A percentile compares a stretch with the other conserved stretches of the same genome.
phyloP scores from a whole-genome alignment of 2,888 invertebrate species.

The Tenthredo amoena region DNA sequence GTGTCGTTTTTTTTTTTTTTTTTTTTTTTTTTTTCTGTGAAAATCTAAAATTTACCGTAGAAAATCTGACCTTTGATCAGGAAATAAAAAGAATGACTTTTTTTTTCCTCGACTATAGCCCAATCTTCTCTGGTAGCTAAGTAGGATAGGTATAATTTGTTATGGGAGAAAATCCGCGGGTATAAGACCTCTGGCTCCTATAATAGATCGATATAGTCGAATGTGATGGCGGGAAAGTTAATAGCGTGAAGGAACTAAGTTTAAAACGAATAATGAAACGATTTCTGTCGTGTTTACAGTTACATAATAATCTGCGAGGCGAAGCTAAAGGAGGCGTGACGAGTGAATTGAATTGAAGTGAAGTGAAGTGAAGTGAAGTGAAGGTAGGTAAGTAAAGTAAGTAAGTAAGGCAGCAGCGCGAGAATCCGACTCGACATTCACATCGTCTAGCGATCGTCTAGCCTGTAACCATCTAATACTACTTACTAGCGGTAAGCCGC shows the following conservation, averaged over 20 bases:
- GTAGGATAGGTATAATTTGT: too few relatives aligned
- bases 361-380: not conserved
- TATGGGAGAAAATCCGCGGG: too few relatives aligned
- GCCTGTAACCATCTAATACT: slow-evolving; percentile 19
- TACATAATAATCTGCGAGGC: slow-evolving; percentile 1
- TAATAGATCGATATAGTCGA: not conserved
- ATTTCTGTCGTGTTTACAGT: slow-evolving; percentile 21
- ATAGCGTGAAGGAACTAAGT: not conserved
- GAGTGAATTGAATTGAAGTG: not conserved
- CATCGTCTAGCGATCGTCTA: slow-evolving; percentile 49
- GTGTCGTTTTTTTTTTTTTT: too few relatives aligned
- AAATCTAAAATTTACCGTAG: too few relatives aligned
- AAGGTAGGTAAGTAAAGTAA: not conserved
- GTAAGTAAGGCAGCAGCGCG: not conserved
- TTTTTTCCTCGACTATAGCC: too few relatives aligned
- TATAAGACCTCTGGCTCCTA: too few relatives aligned
- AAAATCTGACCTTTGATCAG: too few relatives aligned
- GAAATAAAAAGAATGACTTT: too few relatives aligned
- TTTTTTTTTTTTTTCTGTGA: too few relatives aligned
- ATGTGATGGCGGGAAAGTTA: not conserved
- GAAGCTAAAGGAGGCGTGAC: not conserved
- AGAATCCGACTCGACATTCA: slow-evolving; percentile 34
- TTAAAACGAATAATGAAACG: not conserved
- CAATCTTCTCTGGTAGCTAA: too few relatives aligned
- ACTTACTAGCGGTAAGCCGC: not conserved